Evolutionary conservation across 2,797 vertebrate genomes (phyloP).

Genomic region (Aeoliscus strigatus): DNA sequence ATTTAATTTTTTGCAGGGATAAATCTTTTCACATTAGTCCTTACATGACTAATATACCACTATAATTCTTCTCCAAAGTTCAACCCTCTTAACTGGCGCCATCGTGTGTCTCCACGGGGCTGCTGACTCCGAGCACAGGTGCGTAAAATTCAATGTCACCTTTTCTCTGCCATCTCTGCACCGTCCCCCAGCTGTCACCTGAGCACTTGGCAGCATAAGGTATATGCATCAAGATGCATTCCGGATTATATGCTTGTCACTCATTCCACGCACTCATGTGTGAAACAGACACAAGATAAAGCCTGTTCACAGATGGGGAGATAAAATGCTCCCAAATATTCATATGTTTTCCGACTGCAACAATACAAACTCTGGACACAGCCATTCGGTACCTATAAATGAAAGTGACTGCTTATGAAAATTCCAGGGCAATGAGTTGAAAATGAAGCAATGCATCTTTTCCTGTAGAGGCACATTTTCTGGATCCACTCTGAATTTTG

Average conservation of each 20-base stretch:
- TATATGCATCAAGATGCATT: conserved; percentile 68
- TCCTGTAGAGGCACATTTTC: conserved; percentile 43
- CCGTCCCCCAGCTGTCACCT: conserved; percentile 66
- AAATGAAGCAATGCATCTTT: conserved; percentile 46
- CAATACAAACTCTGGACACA: conserved; percentile 26
- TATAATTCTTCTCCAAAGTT: neutral
- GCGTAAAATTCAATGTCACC: conserved; percentile 65
- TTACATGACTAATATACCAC: neutral
- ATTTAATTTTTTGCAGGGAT: too few relatives aligned
- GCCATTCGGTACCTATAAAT: conserved; percentile 34
- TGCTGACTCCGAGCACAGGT: conserved; percentile 43
- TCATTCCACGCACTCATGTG: conserved; percentile 48
- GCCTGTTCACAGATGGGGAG: conserved; percentile 59
- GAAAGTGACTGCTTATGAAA: conserved; percentile 15
- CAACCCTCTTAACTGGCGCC: conserved; percentile 61
- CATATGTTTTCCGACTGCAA: conserved; percentile 42
- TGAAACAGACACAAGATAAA: conserved; percentile 58
- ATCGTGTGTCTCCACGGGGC: conserved; percentile 46
- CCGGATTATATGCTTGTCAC: conserved; percentile 68
- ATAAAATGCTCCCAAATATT: conserved; percentile 66
- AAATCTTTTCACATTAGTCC: too few relatives aligned
- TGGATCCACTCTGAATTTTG: conserved; percentile 52
- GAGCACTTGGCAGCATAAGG: conserved; percentile 60
- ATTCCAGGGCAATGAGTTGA: conserved; percentile 22
- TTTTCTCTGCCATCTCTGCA: conserved; percentile 45